Conservation (phyloP, 1,140 invertebrate genomes). For the Sitobion miscanthi region DNA sequence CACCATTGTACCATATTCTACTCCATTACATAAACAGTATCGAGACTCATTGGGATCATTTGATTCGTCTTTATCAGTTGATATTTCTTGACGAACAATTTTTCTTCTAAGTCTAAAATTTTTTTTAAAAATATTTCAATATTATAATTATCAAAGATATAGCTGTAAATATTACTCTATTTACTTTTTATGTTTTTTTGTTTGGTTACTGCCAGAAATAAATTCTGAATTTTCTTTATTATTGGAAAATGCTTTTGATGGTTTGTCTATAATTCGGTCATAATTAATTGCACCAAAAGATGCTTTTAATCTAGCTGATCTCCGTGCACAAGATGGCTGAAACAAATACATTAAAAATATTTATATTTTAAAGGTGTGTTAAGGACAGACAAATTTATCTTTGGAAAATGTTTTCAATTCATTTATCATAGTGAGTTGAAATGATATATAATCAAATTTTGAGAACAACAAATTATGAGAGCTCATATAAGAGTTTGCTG, state of each 20-base stretch:
- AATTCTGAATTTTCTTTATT: background rate
- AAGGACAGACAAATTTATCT: background rate
- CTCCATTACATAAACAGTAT: constrained; percentile 97
- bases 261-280: background rate
- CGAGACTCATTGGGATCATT: constrained; percentile 62
- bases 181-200: constrained; percentile 2
- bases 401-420: background rate
- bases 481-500: no score
- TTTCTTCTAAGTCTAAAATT: background rate
- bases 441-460: no score
- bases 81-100: background rate
- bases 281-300: background rate
- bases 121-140: background rate
- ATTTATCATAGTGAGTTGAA: background rate
- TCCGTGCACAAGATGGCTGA: background rate
- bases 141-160: background rate
- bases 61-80: background rate
- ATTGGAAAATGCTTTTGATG: background rate
- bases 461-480: no score
- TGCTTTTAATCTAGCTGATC: background rate
- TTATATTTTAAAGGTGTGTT: background rate
- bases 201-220: background rate
- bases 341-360: background rate
- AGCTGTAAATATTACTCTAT: background rate
- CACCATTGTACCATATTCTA: constrained; percentile 98